Base-by-base conservation (phyloP, 2,797 vertebrate genomes). In the Buphagus erythrorhynchus region DNA sequence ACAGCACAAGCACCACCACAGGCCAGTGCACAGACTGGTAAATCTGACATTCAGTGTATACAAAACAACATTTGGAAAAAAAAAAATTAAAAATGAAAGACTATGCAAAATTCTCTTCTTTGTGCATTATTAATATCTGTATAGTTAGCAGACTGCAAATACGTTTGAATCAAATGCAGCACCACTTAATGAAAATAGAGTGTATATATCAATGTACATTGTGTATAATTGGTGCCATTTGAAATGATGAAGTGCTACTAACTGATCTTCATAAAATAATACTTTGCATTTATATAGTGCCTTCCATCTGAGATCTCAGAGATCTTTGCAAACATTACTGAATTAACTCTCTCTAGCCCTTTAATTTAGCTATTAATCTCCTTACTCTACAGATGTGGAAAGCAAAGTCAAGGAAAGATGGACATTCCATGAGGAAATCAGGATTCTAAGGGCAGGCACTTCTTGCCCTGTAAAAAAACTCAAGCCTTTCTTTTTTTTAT, bases 241-340 rank as follows among this genome's bases (percentile, higher is more conserved):
- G 87, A 96, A 94, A 95, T 94, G 84, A 96, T 96, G 78, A 96
- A 96, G 79, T 89, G 69, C 76, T 92, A 74, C 81, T 91, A 91
- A 95, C 78, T 65, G 79, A 95, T 97, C 94, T 93, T 96, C 88
- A 92, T 96, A 93, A 97, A 97, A 95, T 94, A 96, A 97, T 95
- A 88, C 66, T 94, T 95, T 85, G 90, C 95, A 94, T 89, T 92
- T 95, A 95, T 95, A 93, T 82, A 93, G 82, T 62, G 54, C 49
- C 74, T 96, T 95, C 93, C 71, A 72, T 95, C 89, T 94, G 84
- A 95, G 80, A 74, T 85, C 65, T 92, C 71, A 49, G 79, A 86
- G 42, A 69, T 68, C 86, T 94, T 78, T 71, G 28, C 69, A 92
- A 92, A 89, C 74, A 51, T 81, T 92, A 90, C 66, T 38, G 45